Percentiles rank a stretch among this genome's conserved stretches.
Conservation (phyloP, 2,797 vertebrate genomes). For the Thripadectes ignobilis region DNA sequence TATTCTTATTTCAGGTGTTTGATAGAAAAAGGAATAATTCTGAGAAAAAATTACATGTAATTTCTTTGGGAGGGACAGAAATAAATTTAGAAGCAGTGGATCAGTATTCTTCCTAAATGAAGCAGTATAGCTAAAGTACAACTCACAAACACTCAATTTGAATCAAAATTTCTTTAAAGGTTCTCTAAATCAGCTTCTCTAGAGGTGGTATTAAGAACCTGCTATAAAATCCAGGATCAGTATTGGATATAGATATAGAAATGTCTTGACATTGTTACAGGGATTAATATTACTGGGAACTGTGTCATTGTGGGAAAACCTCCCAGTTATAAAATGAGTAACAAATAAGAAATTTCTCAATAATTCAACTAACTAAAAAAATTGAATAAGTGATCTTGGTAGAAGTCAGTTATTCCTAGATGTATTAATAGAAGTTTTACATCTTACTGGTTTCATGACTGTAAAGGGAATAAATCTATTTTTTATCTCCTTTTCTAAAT, state of each 20-base stretch:
- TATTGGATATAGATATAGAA: not conserved
- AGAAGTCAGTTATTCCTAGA: not conserved
- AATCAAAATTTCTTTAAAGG: not conserved
- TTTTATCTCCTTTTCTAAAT: not conserved
- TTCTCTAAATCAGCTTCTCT: not conserved
- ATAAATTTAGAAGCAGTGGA: not conserved
- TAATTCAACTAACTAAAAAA: not conserved
- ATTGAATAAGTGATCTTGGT: not conserved
- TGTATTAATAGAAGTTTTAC: not conserved
- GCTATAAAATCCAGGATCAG: not conserved
- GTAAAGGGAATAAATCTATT: not conserved
- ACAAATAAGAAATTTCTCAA: not conserved
- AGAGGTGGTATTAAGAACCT: not conserved
- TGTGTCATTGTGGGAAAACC: not conserved
- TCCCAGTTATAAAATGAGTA: not conserved
- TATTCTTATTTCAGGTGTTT: not conserved
- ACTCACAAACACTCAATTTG: not conserved
- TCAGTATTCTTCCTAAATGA: not conserved
- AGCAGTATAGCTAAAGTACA: not conserved
- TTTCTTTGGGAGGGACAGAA: not conserved
- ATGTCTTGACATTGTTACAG: not conserved
- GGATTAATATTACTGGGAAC: not conserved
- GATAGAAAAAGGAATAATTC: not conserved
- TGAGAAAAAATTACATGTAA: not conserved
- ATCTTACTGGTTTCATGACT: not conserved